Percentiles rank a stretch among this genome's conserved stretches.
These are phyloP conservation scores for Myoxocephalus aenaeus DNA, from an alignment of 2,797 vertebrate species.

Conservation along the genomic window DNA sequence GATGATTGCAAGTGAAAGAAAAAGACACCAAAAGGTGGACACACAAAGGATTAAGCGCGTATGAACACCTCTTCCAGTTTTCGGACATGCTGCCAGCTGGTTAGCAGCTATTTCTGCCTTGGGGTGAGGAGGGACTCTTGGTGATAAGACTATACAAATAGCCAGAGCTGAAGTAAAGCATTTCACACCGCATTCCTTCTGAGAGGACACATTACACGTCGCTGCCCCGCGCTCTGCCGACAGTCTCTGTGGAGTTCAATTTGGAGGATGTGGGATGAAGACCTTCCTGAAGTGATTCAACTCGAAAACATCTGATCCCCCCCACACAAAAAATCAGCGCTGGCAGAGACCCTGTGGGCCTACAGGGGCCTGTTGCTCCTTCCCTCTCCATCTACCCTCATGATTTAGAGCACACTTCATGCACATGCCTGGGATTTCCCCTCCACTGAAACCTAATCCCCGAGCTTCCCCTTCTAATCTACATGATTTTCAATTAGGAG, in stretches of 20 bases:
- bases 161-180: constrained; percentile 55
- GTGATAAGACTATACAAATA: constrained; percentile 65
- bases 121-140: constrained; percentile 40
- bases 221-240: neutral
- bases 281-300: constrained; percentile 50
- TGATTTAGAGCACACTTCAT: constrained; percentile 68
- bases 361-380: constrained; percentile 35
- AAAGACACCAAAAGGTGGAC: neutral
- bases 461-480: constrained; percentile 66
- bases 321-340: constrained; percentile 4
- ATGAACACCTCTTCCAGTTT: constrained; percentile 15
- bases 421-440: constrained; percentile 71
- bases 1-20: constrained; percentile 1
- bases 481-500: constrained; percentile 78
- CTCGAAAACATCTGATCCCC: constrained; percentile 47
- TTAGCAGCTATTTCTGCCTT: constrained; percentile 55
- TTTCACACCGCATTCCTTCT: constrained; percentile 63
- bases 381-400: constrained; percentile 29
- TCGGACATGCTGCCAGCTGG: constrained; percentile 42
- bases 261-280: constrained; percentile 59
- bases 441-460: constrained; percentile 66
- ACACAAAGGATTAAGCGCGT: constrained; percentile 10
- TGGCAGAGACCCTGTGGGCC: constrained; percentile 43
- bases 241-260: constrained; percentile 4
- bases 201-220: constrained; percentile 28